Base-by-base conservation (phyloP, 2,888 invertebrate genomes). In the Myopa tessellatipennis region DNA sequence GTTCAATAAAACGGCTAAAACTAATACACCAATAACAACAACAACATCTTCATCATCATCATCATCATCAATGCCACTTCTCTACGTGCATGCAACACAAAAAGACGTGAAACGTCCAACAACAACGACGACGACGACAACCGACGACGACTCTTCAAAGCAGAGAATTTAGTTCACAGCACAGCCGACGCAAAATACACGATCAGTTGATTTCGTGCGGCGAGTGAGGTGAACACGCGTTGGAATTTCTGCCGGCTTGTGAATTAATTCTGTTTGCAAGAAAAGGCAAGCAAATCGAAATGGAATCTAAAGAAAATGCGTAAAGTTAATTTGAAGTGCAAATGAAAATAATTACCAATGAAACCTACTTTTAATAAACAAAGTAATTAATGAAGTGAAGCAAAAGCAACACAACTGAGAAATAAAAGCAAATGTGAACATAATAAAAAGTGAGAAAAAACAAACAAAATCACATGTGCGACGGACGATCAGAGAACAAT, bases 181-280 rank as follows among this genome's bases (percentile, higher is more conserved):
- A 8, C 18, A 74, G 45, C 34, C 34, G 52, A 16, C 58, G 12
- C 18, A 34, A 55, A 68, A 58, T 34, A 68, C 68, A 58, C 60
- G 74, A 75, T 75, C 74, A 75, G 74, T 75, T 58, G 74, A 68
- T 75, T 75, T 75, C 16, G 68, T 75, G 67, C 67, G 26, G 38
- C 68, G 18, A 26, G 5, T 18, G 40, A 26, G 16, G 45, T 7
- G 58, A 55, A 38, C 18, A 16, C 26, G 6, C 38, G 40, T n/a
- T 8, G 67, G 7, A 34, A 14, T 16, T 12, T 61, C n/a, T 4
- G 3, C 45, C 45, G 61, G 14, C n/a, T 8, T 4, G 26, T 8
- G 61, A 45, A 45, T 45, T 45, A 45, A 45, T 45, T 45, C 10
- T 45, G 45, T 45, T 45, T 45, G 40, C 45, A 45, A 45, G 45